Percentiles rank a stretch among this genome's conserved stretches.
These are phyloP conservation scores for Varroa destructor DNA, from an alignment of 1,140 invertebrate genomes.

Conservation along the genomic window DNA sequence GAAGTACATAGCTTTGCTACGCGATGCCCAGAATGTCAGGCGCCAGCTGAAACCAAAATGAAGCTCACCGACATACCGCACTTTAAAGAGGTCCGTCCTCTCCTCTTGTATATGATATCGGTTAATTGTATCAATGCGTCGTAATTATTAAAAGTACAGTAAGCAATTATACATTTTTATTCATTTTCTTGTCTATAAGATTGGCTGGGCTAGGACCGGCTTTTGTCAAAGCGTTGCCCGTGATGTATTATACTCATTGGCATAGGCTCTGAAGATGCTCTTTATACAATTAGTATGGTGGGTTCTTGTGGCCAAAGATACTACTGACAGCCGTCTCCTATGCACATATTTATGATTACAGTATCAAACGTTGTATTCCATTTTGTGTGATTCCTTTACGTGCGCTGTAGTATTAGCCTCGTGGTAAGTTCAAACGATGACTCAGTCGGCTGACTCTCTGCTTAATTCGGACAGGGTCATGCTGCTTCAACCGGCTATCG, in stretches of 20 bases:
- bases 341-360: too few species aligned
- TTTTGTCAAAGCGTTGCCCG: neutral
- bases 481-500: too few species aligned
- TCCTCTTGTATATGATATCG: neutral
- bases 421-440: too few species aligned
- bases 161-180: neutral
- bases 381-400: too few species aligned
- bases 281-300: too few species aligned
- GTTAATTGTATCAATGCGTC: neutral
- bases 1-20: conserved; percentile 74
- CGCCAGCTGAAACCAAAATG: conserved; percentile 81
- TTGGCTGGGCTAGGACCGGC: neutral
- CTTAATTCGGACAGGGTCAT: too few species aligned
- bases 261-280: too few species aligned
- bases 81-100: conserved; percentile 66
- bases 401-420: too few species aligned
- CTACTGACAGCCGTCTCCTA: too few species aligned
- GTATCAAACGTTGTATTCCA: too few species aligned
- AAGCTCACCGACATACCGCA: conserved; percentile 88
- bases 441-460: too few species aligned
- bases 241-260: conserved; percentile 7
- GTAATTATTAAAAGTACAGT: neutral
- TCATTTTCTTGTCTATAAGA: neutral
- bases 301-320: too few species aligned
- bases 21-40: conserved; percentile 73